Base-by-base conservation (phyloP, 2,888 invertebrate genomes). In the Drosophila yooni region DNA sequence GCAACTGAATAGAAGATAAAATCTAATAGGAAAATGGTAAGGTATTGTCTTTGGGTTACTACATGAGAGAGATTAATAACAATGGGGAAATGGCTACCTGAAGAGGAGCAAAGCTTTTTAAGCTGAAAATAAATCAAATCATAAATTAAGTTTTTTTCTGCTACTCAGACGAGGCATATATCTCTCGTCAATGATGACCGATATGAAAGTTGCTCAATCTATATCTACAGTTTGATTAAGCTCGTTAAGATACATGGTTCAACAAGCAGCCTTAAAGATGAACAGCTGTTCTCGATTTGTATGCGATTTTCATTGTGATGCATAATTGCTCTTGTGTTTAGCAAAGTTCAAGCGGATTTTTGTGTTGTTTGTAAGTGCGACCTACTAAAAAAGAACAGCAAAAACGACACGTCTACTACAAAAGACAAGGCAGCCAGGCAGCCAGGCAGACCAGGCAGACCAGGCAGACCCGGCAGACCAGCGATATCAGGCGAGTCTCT, bases 341-440 rank as follows among this genome's bases (percentile, higher is more conserved):
- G 54, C 79, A 83, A 71, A 76, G 88, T 84, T 84, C 83, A 89
- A 89, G 73, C 71, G 82, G 72, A 66, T 89, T 79, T 75, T 54
- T 64, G 70, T 27, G 27, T 57, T 38, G 13, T n/a, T 27, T 25
- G n/a, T 79, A 65, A 84, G 71, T 79, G 65, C 86, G 90, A 88
- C 88, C 88, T 74, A 85, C 88, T 88, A 88, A 84, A 70, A 72
- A 77, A 71, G 71, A 78, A 78, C 83, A 69, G 80, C 69, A 79
- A 63, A 70, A 84, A 74, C 72, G 72, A 72, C 89, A 84, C 74
- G 79, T 79, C 74, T 64, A 60, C 79, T 50, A 67, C 77, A 67
- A 70, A 70, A 73, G 58, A 59, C 50, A 54, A 56, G 56, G 27
- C 54, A 31, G 52, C 34, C 13, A 51, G n/a, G 51, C 51, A 29